These are phyloP conservation scores for Aleadryas rufinucha DNA, from an alignment of 2,113 vertebrate species.

Conservation along the genomic window DNA sequence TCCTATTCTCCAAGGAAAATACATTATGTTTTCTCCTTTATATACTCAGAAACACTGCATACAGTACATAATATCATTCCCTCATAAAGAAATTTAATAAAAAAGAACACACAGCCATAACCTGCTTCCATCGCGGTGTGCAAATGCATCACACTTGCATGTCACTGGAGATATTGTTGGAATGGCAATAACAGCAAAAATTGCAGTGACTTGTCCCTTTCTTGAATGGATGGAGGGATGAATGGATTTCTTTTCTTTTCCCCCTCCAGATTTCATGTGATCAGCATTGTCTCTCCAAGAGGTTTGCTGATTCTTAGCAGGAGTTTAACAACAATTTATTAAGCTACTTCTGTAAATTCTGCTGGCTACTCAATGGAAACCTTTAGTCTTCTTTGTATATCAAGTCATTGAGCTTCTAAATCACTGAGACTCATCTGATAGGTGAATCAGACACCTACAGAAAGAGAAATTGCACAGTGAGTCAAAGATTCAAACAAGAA, in stretches of 20 bases:
- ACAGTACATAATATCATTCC: not conserved
- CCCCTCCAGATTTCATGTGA: not conserved
- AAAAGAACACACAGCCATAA: not conserved
- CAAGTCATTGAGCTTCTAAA: not conserved
- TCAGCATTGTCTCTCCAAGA: not conserved
- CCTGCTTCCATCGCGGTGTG: not conserved
- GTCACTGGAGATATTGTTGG: not conserved
- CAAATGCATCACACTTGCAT: not conserved
- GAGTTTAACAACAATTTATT: not conserved
- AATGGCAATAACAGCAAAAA: not conserved
- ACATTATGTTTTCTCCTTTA: not conserved
- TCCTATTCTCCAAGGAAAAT: constrained; percentile 22
- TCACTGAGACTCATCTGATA: not conserved
- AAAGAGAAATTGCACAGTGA: not conserved
- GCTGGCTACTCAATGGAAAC: not conserved
- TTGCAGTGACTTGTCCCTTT: not conserved
- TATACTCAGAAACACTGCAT: not conserved
- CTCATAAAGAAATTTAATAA: constrained; percentile 11
- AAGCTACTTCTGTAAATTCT: not conserved
- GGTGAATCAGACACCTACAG: not conserved
- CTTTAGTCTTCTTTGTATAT: not conserved
- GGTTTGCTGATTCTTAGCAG: not conserved
- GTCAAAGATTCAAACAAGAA: not conserved
- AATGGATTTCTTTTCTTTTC: rapidly evolving
- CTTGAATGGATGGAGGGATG: not conserved